Evolutionary conservation across 2,113 vertebrate species (phyloP).

Genomic region (Carassius carassius): DNA sequence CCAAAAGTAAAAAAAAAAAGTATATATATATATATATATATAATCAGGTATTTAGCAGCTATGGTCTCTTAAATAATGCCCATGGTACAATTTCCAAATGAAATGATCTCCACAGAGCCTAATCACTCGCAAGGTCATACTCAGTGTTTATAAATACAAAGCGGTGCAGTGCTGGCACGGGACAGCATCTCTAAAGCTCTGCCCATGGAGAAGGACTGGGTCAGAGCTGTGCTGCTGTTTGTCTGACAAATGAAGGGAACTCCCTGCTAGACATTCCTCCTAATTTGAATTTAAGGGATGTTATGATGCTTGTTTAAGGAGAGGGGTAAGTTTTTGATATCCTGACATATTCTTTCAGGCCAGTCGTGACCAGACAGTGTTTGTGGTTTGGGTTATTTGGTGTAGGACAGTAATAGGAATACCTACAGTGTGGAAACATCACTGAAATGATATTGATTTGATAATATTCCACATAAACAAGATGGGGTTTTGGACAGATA

Average conservation of each 20-base stretch:
- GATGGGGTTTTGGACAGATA: not conserved
- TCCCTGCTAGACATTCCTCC: slow-evolving; percentile 19
- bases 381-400: not conserved
- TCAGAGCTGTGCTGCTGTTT: slow-evolving; percentile 19
- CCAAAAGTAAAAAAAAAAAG: not conserved
- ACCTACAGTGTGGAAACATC: not conserved
- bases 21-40: too few relatives aligned
- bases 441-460: not conserved
- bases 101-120: slow-evolving; percentile 15
- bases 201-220: not conserved
- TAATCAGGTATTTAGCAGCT: not conserved
- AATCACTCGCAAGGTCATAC: slow-evolving; percentile 29
- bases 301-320: not conserved
- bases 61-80: not conserved
- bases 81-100: slow-evolving; percentile 7
- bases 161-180: not conserved
- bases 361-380: not conserved
- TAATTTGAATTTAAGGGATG: slow-evolving; percentile 13
- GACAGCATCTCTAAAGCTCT: slow-evolving; percentile 10
- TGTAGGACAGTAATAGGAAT: not conserved
- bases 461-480: not conserved
- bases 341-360: not conserved
- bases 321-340: not conserved
- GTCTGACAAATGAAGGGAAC: slow-evolving; percentile 10
- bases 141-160: slow-evolving; percentile 23